Evolutionary conservation across 2,113 vertebrate genomes (phyloP).

Genomic region (Platysternon megacephalum): DNA sequence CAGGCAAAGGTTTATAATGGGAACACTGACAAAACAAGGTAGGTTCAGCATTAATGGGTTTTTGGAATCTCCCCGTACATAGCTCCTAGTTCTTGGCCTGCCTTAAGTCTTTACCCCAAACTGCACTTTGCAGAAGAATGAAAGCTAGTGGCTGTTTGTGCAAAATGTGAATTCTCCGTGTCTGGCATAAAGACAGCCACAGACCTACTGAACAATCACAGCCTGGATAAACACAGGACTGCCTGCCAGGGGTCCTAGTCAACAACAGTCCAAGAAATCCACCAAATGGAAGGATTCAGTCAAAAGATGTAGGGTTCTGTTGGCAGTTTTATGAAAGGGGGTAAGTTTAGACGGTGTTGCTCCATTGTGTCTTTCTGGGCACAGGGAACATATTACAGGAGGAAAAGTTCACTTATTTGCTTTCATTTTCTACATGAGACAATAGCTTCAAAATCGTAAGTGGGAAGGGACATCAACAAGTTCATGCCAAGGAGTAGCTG

Average conservation of each 20-base stretch:
- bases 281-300: not conserved
- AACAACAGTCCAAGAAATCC: not conserved
- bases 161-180: not conserved
- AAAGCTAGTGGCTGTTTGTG: not conserved
- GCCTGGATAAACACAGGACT: not conserved
- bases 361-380: not conserved
- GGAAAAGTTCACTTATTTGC: not conserved
- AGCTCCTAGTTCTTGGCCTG: not conserved
- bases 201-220: not conserved
- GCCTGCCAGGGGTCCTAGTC: not conserved
- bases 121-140: not conserved
- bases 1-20: not conserved
- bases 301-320: not conserved
- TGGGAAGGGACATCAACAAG: not conserved
- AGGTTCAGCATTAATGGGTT: fast-evolving
- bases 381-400: not conserved
- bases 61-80: not conserved
- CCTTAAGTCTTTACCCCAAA: not conserved
- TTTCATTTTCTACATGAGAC: not conserved
- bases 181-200: not conserved
- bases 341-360: not conserved
- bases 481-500: not conserved
- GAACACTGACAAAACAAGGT: not conserved
- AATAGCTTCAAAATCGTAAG: not conserved
- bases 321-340: not conserved